These are phyloP conservation scores for Synanthedon tipuliformis DNA, from an alignment of 2,888 invertebrate genomes.

Conservation along the genomic window DNA sequence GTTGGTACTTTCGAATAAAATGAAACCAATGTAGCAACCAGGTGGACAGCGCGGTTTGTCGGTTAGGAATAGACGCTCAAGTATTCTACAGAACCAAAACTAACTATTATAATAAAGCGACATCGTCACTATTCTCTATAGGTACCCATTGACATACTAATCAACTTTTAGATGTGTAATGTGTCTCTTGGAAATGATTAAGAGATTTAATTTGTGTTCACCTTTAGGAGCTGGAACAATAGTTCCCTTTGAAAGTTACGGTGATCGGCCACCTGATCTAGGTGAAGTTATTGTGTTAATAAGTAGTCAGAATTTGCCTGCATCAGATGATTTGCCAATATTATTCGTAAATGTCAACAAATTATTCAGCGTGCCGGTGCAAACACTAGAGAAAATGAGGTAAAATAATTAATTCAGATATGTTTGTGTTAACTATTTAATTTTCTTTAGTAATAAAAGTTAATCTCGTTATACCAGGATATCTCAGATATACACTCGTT, in stretches of 20 bases:
- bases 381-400: slow-evolving; percentile 32
- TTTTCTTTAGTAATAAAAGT: background rate
- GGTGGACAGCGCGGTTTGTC: too few relatives aligned
- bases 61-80: too few relatives aligned
- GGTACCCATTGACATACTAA: too few relatives aligned
- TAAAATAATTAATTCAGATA: slow-evolving; percentile 10
- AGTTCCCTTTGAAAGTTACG: slow-evolving; percentile 27
- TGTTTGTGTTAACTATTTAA: background rate
- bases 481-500: slow-evolving; percentile 37
- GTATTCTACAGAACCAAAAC: too few relatives aligned
- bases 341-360: slow-evolving; percentile 43
- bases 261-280: slow-evolving; percentile 27
- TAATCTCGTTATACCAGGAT: slow-evolving; percentile 23
- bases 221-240: slow-evolving; percentile 41
- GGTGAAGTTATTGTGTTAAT: slow-evolving; percentile 43
- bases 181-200: too few relatives aligned
- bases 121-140: too few relatives aligned
- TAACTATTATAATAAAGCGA: too few relatives aligned
- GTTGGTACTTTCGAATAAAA: too few relatives aligned
- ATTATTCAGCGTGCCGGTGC: slow-evolving; percentile 32
- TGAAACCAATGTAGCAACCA: too few relatives aligned
- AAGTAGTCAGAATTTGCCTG: slow-evolving; percentile 42
- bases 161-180: too few relatives aligned
- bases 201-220: background rate
- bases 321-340: slow-evolving; percentile 44